phyloP scores from a whole-genome alignment of 1,140 invertebrate genomes.

The Orius insidiosus region DNA sequence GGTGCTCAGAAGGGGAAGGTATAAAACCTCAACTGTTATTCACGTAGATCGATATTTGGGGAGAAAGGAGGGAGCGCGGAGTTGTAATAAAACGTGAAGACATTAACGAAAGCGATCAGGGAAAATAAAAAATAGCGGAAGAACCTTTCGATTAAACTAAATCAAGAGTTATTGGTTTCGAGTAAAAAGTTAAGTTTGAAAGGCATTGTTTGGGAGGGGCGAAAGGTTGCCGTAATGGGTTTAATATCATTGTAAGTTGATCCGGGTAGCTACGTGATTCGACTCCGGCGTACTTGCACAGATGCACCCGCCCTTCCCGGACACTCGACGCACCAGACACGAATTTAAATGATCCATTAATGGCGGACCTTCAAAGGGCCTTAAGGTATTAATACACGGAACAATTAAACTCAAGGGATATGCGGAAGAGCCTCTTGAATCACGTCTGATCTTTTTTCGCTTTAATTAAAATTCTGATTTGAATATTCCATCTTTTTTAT shows the following conservation, averaged over 20 bases:
- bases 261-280: constrained; percentile 3
- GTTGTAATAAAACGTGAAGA: neutral
- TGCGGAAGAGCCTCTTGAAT: no score
- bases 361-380: neutral
- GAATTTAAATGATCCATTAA: constrained; percentile 12
- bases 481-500: no score
- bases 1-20: no score
- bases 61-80: neutral
- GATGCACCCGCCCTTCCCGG: neutral
- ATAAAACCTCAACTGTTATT: no score
- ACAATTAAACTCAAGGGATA: no score
- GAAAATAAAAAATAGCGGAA: constrained; percentile 2
- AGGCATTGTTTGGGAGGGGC: constrained; percentile 7
- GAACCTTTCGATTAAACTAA: constrained; percentile 5
- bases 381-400: constrained; percentile 8
- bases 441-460: no score
- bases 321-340: neutral
- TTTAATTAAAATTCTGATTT: no score
- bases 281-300: neutral
- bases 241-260: constrained; percentile 12
- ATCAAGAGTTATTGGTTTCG: constrained; percentile 10
- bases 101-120: constrained; percentile 9
- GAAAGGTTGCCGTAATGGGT: constrained; percentile 4
- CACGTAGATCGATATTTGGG: no score
- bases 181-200: constrained; percentile 6